Evolutionary conservation across 2,888 invertebrate genomes (phyloP).

Genomic region (Phlogophora meticulosa): DNA sequence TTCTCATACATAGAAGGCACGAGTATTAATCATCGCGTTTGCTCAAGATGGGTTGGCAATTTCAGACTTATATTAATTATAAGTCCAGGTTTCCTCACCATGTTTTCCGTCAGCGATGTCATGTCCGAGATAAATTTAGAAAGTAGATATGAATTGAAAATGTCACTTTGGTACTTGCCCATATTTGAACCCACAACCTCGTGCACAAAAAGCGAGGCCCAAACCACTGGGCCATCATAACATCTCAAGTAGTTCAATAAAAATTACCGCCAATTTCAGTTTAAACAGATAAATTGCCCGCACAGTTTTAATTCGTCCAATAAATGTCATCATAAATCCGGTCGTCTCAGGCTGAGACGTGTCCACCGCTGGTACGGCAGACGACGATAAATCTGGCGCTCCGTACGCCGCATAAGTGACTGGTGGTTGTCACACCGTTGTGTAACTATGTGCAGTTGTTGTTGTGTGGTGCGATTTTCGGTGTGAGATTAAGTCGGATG

Average conservation of each 20-base stretch:
- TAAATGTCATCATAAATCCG: conserved; percentile 81
- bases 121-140: too few relatives aligned
- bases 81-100: too few relatives aligned
- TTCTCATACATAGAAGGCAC: too few relatives aligned
- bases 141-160: too few relatives aligned
- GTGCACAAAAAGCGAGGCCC: too few relatives aligned
- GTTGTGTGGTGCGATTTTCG: neutral
- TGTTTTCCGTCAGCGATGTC: too few relatives aligned
- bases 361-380: conserved; percentile 77
- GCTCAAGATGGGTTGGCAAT: too few relatives aligned
- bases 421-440: conserved; percentile 70
- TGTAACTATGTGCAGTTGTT: conserved; percentile 42
- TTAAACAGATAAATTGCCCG: conserved; percentile 53
- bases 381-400: conserved; percentile 83
- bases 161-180: too few relatives aligned
- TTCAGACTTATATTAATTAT: too few relatives aligned
- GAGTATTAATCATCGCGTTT: too few relatives aligned
- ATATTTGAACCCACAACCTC: too few relatives aligned
- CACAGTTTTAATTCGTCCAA: conserved; percentile 75
- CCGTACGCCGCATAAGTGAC: conserved; percentile 73
- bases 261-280: conserved; percentile 40
- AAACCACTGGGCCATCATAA: too few relatives aligned
- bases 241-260: conserved; percentile 9
- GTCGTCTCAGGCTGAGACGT: conserved; percentile 75
- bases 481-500: neutral